Evolutionary conservation across 2,888 invertebrate genomes (phyloP).

Genomic region (Drosophila colorata): DNA sequence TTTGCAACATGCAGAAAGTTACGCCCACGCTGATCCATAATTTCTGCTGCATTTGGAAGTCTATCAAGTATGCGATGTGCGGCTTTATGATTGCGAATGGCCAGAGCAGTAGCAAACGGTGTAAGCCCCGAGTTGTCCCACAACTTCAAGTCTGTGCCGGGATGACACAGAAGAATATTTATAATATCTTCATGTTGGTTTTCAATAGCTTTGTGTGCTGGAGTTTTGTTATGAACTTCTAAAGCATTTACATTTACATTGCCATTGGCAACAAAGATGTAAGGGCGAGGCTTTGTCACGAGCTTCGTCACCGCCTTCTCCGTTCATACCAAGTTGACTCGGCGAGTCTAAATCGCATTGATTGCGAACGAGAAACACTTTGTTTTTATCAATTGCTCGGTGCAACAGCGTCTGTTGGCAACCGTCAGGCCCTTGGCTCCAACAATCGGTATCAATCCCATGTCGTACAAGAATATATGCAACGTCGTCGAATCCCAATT

Average conservation of each 20-base stretch:
- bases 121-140: conserved; percentile 94
- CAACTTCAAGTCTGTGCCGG: conserved; percentile 92
- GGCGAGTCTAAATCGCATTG: conserved; percentile 96
- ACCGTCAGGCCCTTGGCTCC: conserved; percentile 94
- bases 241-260: conserved; percentile 95
- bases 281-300: conserved; percentile 93
- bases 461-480: conserved; percentile 94
- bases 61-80: conserved; percentile 96
- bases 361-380: conserved; percentile 90
- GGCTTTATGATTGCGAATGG: conserved; percentile 95
- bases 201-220: conserved; percentile 96
- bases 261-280: conserved; percentile 96
- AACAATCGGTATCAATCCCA: conserved; percentile 96
- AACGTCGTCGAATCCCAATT: conserved; percentile 94
- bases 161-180: conserved; percentile 93
- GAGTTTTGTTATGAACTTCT: conserved; percentile 95
- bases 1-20: conserved; percentile 98
- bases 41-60: conserved; percentile 97
- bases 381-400: conserved; percentile 91
- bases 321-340: conserved; percentile 90
- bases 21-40: conserved; percentile 96
- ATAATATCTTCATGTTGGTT: conserved; percentile 96
- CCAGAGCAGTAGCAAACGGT: conserved; percentile 96
- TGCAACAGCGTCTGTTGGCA: conserved; percentile 94
- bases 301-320: conserved; percentile 92